Base-by-base conservation (phyloP, 2,797 vertebrate species). In the Girardinus metallicus region DNA sequence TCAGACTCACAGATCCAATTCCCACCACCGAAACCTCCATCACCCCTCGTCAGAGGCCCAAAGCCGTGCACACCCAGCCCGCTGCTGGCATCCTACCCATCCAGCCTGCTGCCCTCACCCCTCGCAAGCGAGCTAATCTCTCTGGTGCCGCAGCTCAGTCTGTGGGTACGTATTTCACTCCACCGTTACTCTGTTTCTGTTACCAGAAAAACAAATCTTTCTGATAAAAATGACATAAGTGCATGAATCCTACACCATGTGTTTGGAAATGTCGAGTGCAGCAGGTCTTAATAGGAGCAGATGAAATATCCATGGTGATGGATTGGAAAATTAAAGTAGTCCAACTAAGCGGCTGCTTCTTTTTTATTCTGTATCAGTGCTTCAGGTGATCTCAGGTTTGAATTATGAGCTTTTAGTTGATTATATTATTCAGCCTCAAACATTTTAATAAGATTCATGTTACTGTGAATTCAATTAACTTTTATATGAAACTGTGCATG, bases 21-120 rank as follows among this genome's bases (percentile, higher is more conserved):
- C 98, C 98, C 82, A 97, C 99, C 2, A 99, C 97, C 76, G 99
- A 99, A 95, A 99, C 99, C 1, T 99, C 99, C 90, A 99, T 99
- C 89, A 97, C 98, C 2, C 99, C 99, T 55, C 97, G 99, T 62
- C 99, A 99, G 95, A 96, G 99, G 85, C 99, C 99, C 83, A 99
- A 99, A 95, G 98, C 99, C 41, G 97, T 96, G 51, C 99, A 99
- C 89, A 95, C 98, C 6, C 97, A 98, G 89, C 81, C 95, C 7
- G 86, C 94, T 78, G 96, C 97, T 75, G 98, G 98, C 57, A 99
- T 99, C 81, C 91, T 99, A 76, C 98, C 98, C 84, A 99, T 99
- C 82, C 99, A 99, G 91, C 97, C 98, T 73, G 97, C 97, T 76
- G 97, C 97, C 57, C 95, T 99, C 83, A 99, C 98, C 0, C 98